Evolutionary conservation across 30 jellyfish, hydroid and myxozoan genomes (phyloP), one percentile per base, ranked within the genome.

Genomic region (Turritopsis dohrnii): DNA sequence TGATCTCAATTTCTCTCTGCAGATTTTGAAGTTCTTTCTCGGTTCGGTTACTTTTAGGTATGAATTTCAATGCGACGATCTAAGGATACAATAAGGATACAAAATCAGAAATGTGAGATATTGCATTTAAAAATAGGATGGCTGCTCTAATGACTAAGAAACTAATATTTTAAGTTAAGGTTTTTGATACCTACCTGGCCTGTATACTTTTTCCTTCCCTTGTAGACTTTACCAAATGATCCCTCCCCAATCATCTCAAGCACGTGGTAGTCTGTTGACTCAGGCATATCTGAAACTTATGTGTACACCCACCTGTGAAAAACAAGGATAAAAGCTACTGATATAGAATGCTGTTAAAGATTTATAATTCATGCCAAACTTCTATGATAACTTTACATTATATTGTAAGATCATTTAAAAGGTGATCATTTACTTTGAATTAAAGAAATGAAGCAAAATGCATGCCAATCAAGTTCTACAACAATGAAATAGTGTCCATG

Each of bases 221-320:
- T 89, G 88, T 77, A 89, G 0, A 94, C 99, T 79, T 94, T 94
- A 18, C 99, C 99, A 84, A 94, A 94, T 1, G 99, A 94, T n/a
- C 99, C 99, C 84, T 94, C 99, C 21, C 99, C 99, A 25, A 94
- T 94, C 27, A 94, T 89, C 81, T 94, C 99, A 73, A 94, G 88
- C 71, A 94, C 99, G 86, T 94, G 99, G 84, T 94, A 94, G 60
- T 94, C 96, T 16, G 84, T 90, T n/a, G 65, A 28, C 28, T 69
- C 30, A 7, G 77, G 77, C 77, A 69, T 69, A 13, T 3, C 60
- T 5, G 60, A 13, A 13, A 41, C 5, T 41, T 41, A 41, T 41
- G 60, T 3, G 60, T 13, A 41, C 60, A 41, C 5, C 60, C 5
- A 41, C 60, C 60, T n/a, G n/a, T n/a, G n/a, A n/a, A n/a, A n/a